phyloP scores from a whole-genome alignment of 1,140 invertebrate species.

The Neuroterus valhalla region DNA sequence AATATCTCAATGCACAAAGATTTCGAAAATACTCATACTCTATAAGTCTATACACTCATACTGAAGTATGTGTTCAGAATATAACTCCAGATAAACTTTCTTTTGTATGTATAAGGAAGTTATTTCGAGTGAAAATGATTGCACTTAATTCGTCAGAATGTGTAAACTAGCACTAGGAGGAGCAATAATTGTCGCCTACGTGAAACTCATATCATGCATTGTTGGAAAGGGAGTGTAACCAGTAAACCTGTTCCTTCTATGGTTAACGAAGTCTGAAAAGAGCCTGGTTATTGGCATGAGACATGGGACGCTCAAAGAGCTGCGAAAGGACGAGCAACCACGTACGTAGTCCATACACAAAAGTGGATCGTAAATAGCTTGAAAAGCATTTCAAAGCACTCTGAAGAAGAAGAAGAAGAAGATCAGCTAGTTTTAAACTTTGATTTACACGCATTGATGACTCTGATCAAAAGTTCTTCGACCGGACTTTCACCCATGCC shows the following conservation, averaged over 20 bases:
- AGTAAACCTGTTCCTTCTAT: constrained; percentile 22
- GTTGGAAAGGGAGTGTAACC: neutral
- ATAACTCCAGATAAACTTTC: too few relatives aligned
- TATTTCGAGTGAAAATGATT: neutral
- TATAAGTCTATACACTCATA: too few relatives aligned
- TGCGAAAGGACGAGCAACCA: constrained; percentile 1
- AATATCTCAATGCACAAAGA: too few relatives aligned
- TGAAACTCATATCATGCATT: constrained; percentile 16
- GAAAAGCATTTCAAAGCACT: constrained; percentile 25
- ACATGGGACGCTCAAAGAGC: constrained; percentile 3
- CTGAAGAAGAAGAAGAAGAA: constrained; percentile 13
- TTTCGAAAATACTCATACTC: too few relatives aligned
- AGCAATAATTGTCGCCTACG: constrained; percentile 13
- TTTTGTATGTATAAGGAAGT: too few relatives aligned
- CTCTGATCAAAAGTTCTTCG: constrained; percentile 27
- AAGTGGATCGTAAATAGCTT: constrained; percentile 23
- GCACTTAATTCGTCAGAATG: neutral
- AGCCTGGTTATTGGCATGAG: constrained; percentile 27
- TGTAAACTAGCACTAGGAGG: constrained; percentile 4
- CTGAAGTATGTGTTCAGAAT: too few relatives aligned
- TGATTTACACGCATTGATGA: constrained; percentile 14
- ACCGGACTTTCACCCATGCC: constrained; percentile 24
- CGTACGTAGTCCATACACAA: neutral
- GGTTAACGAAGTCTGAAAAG: constrained; percentile 15
- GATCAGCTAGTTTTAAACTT: constrained; percentile 19